phyloP scores from a whole-genome alignment of 1,140 invertebrate genomes.

The Calliopsis andreniformis region DNA sequence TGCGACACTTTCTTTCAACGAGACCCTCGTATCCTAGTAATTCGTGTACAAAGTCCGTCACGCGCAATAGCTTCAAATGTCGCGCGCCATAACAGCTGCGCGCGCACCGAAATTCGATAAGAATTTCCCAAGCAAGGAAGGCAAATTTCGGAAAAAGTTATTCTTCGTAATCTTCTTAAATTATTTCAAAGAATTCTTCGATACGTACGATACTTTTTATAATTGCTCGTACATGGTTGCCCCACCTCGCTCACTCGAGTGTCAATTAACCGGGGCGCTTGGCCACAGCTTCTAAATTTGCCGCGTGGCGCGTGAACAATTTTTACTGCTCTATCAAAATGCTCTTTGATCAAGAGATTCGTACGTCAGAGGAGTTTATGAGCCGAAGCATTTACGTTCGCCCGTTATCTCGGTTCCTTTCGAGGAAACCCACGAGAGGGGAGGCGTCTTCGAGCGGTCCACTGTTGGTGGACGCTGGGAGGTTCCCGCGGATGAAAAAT shows the following conservation, averaged over 20 bases:
- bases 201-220: too few species aligned
- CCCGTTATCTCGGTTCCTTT: not conserved
- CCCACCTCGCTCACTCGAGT: too few species aligned
- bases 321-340: constrained; percentile 22
- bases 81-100: not conserved
- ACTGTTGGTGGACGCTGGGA: constrained; percentile 2
- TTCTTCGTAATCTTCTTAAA: not conserved
- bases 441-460: not conserved
- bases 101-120: not conserved
- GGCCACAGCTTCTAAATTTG: not conserved
- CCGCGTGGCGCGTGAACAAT: constrained; percentile 12
- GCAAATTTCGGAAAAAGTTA: not conserved
- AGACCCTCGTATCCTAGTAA: not conserved
- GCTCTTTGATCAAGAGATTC: constrained; percentile 1
- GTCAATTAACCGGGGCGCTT: too few species aligned
- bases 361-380: constrained; percentile 5
- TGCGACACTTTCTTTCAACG: not conserved
- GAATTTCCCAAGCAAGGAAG: not conserved
- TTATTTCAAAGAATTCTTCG: not conserved
- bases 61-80: not conserved
- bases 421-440: constrained; percentile 1
- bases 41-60: not conserved
- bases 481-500: constrained; percentile 51
- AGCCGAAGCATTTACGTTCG: constrained; percentile 20
- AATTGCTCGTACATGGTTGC: too few species aligned